Conservation (phyloP, 2,113 vertebrate genomes). For the Progne subis region DNA sequence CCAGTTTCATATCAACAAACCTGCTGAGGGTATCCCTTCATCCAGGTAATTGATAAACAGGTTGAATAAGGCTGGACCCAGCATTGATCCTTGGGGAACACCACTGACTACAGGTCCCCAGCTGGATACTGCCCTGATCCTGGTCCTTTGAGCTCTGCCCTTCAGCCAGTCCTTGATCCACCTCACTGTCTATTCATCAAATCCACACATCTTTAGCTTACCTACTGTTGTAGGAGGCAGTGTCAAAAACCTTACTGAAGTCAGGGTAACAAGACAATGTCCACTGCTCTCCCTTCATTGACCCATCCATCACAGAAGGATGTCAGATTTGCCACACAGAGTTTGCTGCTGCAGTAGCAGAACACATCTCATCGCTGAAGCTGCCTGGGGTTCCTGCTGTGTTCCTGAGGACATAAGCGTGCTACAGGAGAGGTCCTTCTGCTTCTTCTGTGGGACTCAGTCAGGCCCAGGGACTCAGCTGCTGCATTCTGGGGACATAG, state of each 20-base stretch:
- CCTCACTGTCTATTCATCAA: neutral
- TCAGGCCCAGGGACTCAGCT: too few species aligned
- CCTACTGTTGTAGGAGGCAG: neutral
- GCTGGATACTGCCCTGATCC: neutral
- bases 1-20: neutral
- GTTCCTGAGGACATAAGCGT: neutral
- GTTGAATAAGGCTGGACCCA: neutral
- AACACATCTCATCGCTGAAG: neutral
- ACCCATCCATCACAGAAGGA: neutral
- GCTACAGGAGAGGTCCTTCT: neutral
- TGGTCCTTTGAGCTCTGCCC: neutral
- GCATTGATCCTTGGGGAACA: neutral
- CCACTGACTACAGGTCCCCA: too few species aligned
- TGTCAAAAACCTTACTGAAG: neutral
- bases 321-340: neutral
- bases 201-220: neutral
- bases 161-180: neutral
- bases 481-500: fast-evolving
- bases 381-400: neutral
- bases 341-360: neutral
- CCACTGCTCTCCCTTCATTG: fast-evolving
- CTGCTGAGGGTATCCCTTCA: neutral
- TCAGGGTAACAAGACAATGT: neutral
- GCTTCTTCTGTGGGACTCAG: neutral
- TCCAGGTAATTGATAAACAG: neutral